Percentiles rank a stretch among this genome's conserved stretches.
phyloP scores from a whole-genome alignment of 2,113 vertebrate species.

The Morone chrysops region DNA sequence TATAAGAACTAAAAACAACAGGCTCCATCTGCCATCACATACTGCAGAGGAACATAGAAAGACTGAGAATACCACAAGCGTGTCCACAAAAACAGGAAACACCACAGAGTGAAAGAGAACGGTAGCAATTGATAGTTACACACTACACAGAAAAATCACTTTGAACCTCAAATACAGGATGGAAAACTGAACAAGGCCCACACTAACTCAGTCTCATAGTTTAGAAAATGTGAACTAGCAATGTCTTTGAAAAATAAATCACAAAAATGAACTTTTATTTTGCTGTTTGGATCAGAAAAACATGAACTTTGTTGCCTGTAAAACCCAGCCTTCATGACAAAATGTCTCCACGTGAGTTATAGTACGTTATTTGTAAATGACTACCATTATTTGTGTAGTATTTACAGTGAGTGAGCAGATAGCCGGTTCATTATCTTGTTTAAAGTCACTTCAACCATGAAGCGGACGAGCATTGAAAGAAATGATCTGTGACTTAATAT shows the following conservation, averaged over 20 bases:
- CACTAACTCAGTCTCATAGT: background rate
- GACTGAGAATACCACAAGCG: slow-evolving; percentile 19
- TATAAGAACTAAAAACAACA: slow-evolving; percentile 50
- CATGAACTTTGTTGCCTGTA: background rate
- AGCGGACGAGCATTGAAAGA: background rate
- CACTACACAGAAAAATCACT: background rate
- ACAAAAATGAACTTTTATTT: slow-evolving; percentile 5
- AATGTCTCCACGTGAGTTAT: background rate
- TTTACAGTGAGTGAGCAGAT: background rate
- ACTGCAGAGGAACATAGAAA: slow-evolving; percentile 51
- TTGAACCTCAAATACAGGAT: background rate
- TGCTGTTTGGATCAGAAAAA: background rate
- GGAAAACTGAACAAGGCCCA: slow-evolving; percentile 29
- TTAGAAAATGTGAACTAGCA: background rate
- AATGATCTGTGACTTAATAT: background rate
- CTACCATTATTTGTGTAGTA: background rate
- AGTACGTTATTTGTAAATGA: background rate
- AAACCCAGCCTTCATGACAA: background rate
- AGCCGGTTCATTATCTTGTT: too few species aligned
- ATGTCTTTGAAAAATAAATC: slow-evolving; percentile 6
- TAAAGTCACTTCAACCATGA: background rate
- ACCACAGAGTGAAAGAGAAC: slow-evolving; percentile 7
- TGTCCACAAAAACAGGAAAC: slow-evolving; percentile 18
- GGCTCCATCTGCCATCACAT: slow-evolving; percentile 61
- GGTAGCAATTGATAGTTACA: background rate